Percentiles rank a stretch among this genome's conserved stretches.
These are phyloP conservation scores for Hypotaenidia philippensis DNA, from an alignment of 2,797 vertebrate genomes.

Conservation along the genomic window DNA sequence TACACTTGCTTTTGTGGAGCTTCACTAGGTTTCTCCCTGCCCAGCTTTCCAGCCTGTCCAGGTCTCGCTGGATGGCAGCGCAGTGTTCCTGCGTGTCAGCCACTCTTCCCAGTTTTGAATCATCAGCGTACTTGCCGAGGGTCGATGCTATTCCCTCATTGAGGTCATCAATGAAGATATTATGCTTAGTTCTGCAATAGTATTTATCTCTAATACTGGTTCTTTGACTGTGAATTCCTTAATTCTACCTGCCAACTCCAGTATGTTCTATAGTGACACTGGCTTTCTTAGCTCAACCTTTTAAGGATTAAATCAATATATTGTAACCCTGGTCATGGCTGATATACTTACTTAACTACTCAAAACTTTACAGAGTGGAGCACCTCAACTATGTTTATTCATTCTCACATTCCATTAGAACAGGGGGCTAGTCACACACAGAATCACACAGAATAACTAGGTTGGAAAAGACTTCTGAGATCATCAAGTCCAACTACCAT, in stretches of 20 bases:
- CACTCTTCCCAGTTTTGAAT: no score
- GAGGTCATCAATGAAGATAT: no score
- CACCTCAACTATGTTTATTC: not conserved
- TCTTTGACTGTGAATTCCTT: not conserved
- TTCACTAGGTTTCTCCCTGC: no score
- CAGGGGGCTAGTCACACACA: not conserved
- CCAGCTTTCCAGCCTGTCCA: no score
- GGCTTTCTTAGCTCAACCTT: not conserved
- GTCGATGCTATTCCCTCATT: no score
- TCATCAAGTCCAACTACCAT: no score
- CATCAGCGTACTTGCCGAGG: no score
- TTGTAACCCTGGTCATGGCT: not conserved
- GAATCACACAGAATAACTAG: no score
- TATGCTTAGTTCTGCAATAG: not conserved
- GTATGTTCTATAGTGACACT: not conserved
- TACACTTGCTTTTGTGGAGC: no score
- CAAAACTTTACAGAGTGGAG: not conserved
- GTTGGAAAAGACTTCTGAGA: no score
- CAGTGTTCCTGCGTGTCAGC: no score
- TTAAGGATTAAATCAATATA: not conserved
- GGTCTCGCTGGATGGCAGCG: no score
- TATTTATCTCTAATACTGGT: not conserved
- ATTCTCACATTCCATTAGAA: not conserved
- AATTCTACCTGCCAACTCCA: not conserved
- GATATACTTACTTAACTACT: not conserved